Percentiles rank a stretch among this genome's conserved stretches.
Evolutionary conservation across 2,113 vertebrate genomes (phyloP).

Genomic region (cattle (Bos taurus)): ARS-UCD2.0 NC_037332.1:65773501-65774000

Average conservation of each 20-base stretch:
- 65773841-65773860: neutral
- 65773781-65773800: neutral
- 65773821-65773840: neutral
- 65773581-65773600: neutral
- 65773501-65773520: neutral
- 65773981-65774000: neutral
- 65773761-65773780: neutral
- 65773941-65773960: neutral
- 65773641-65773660: neutral
- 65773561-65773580: neutral
- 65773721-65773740: neutral
- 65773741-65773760: neutral
- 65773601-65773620: neutral
- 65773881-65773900: neutral
- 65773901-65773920: neutral
- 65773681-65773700: neutral
- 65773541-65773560: neutral
- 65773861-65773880: neutral
- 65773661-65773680: neutral
- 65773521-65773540: neutral
- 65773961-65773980: neutral
- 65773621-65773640: neutral
- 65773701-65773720: neutral
- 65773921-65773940: neutral
- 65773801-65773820: neutral